Percentiles rank a stretch among this genome's conserved stretches.
These are phyloP conservation scores for Meloidogyne floridensis DNA, from an alignment of 1,140 invertebrate species.

Conservation along the genomic window DNA sequence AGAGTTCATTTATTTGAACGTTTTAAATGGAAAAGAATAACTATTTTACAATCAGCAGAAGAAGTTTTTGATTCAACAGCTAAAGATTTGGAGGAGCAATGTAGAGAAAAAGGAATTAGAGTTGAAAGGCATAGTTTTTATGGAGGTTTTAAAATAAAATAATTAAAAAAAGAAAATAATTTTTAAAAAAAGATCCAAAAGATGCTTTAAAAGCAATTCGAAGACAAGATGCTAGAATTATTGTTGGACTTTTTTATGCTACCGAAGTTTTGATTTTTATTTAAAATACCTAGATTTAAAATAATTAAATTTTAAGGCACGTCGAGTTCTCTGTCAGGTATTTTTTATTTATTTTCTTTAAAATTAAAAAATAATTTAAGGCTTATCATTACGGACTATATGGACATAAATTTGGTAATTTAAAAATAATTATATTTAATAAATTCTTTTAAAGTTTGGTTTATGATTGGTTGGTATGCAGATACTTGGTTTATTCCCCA, in stretches of 20 bases:
- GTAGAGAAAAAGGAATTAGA: conserved; percentile 87
- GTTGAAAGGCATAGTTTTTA: conserved; percentile 93
- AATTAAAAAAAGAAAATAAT: neutral
- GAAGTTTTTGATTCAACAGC: conserved; percentile 99
- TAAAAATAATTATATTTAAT: neutral
- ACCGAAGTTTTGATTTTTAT: conserved; percentile 72
- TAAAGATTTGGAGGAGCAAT: conserved; percentile 90
- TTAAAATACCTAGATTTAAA: neutral
- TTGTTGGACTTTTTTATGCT: conserved; percentile 96
- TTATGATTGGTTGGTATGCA: conserved; percentile 99
- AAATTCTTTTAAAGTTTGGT: conserved; percentile 76
- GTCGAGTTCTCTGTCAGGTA: conserved; percentile 92
- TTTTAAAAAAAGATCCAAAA: conserved; percentile 13
- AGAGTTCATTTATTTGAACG: conserved; percentile 92
- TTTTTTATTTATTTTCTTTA: conserved; percentile 6
- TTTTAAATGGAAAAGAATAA: conserved; percentile 93
- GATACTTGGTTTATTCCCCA: conserved; percentile 92
- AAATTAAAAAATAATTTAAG: conserved; percentile 50
- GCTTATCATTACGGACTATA: conserved; percentile 88
- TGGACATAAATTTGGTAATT: conserved; percentile 82
- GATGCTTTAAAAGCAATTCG: conserved; percentile 84
- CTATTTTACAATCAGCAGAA: conserved; percentile 95
- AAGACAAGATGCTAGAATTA: conserved; percentile 89
- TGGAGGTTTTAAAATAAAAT: conserved; percentile 73
- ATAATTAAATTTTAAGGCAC: conserved; percentile 69